Evolutionary conservation across 2,113 vertebrate genomes (phyloP).

Genomic region (Pan paniscus): DNA sequence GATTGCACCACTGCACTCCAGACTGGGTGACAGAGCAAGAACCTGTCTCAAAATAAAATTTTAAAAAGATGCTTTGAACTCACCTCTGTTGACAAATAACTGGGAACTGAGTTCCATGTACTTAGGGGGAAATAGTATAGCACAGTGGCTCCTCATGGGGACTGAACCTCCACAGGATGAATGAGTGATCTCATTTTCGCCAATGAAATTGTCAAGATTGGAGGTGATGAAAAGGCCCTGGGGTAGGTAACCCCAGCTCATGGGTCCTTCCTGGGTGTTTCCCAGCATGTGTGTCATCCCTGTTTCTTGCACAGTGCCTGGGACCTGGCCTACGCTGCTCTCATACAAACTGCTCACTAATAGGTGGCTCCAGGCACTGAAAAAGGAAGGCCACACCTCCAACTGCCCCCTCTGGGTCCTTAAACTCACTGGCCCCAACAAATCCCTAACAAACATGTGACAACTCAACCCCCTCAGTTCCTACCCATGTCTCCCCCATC

Average conservation of each 20-base stretch:
- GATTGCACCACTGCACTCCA: too few species aligned
- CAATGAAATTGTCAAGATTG: not conserved
- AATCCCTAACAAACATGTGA: too few species aligned
- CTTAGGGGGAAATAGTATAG: not conserved
- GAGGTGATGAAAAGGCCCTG: not conserved
- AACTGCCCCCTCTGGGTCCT: accelerated
- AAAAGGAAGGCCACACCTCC: accelerated
- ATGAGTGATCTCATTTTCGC: not conserved
- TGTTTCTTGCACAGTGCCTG: accelerated
- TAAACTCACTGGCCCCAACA: not conserved
- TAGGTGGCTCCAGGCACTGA: not conserved
- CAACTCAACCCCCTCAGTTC: accelerated
- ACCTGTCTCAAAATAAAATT: too few species aligned
- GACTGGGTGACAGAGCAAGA: too few species aligned
- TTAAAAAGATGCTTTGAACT: too few species aligned
- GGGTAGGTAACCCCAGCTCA: accelerated
- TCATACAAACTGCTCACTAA: not conserved
- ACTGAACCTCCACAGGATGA: accelerated
- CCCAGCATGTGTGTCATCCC: accelerated
- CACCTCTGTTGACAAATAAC: not conserved
- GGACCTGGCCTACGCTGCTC: not conserved
- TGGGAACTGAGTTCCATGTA: not conserved
- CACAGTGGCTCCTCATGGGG: accelerated
- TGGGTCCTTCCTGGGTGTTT: not conserved
- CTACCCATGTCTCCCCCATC: too few species aligned